These are phyloP conservation scores for Bombus impatiens DNA, from an alignment of 1,140 invertebrate species.

Conservation along the genomic window DNA sequence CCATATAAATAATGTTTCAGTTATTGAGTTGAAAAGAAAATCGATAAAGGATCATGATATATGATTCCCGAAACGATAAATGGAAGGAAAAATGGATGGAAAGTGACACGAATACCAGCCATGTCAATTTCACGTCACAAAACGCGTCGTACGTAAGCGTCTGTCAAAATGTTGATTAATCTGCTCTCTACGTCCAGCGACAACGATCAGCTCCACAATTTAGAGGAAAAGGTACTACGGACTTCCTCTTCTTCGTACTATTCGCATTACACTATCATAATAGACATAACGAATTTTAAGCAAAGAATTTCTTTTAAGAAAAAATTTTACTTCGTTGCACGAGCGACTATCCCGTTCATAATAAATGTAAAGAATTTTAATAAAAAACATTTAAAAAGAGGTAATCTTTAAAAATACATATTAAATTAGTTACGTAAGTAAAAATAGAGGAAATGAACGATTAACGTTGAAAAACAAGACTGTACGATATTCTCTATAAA, in stretches of 20 bases:
- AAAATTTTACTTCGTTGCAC: neutral
- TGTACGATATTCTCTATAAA: neutral
- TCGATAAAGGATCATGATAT: neutral
- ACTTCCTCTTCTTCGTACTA: neutral
- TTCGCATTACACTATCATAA: neutral
- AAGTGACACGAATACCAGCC: neutral
- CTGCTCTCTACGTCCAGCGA: conserved; percentile 13
- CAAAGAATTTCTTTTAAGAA: neutral
- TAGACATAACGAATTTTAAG: neutral
- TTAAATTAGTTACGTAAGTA: neutral
- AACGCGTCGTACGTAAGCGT: neutral
- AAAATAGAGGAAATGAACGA: neutral
- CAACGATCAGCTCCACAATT: neutral
- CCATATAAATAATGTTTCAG: neutral
- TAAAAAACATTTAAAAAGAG: no score
- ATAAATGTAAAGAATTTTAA: neutral
- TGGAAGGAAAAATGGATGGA: neutral
- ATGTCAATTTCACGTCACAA: conserved; percentile 7
- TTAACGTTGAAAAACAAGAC: neutral
- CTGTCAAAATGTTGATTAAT: conserved; percentile 28
- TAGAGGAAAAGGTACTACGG: neutral
- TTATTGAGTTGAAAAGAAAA: neutral
- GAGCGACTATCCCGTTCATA: neutral
- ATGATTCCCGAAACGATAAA: neutral
- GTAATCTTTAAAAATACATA: neutral